These are phyloP conservation scores for Takifugu flavidus DNA, from an alignment of 2,113 vertebrate genomes.

Conservation along the genomic window DNA sequence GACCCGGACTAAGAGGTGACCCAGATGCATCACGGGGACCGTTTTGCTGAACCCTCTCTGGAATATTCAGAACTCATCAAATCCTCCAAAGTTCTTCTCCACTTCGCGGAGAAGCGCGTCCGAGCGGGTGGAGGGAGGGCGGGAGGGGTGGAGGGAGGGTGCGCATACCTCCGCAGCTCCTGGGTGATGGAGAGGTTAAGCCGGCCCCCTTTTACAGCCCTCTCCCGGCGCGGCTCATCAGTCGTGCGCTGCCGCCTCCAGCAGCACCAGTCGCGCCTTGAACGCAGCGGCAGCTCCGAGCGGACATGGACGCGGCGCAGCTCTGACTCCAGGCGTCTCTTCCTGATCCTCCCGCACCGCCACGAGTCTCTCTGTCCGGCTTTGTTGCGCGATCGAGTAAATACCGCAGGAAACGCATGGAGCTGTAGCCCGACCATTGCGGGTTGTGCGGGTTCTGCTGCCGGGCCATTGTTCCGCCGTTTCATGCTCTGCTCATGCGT, in stretches of 20 bases:
- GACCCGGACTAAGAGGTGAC: too few species aligned
- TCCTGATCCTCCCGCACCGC: neutral
- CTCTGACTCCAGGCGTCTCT: constrained; percentile 10
- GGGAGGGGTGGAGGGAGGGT: constrained; percentile 23
- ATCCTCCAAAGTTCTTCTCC: too few species aligned
- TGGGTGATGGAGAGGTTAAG: constrained; percentile 65
- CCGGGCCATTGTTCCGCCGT: constrained; percentile 7
- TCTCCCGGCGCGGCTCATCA: constrained; percentile 23
- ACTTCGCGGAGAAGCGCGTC: neutral
- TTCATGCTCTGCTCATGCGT: constrained; percentile 57
- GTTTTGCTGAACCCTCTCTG: too few species aligned
- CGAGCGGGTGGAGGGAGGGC: neutral
- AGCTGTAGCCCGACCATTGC: constrained; percentile 19
- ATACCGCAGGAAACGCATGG: constrained; percentile 39
- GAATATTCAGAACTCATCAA: too few species aligned
- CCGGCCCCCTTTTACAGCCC: constrained; percentile 45
- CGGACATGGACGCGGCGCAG: constrained; percentile 35
- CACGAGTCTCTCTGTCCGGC: neutral
- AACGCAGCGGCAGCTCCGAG: constrained; percentile 23
- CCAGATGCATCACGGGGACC: too few species aligned
- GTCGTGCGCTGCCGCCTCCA: constrained; percentile 20
- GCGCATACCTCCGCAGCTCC: constrained; percentile 47
- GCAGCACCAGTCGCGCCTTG: constrained; percentile 9
- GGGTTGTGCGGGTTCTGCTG: constrained; percentile 17
- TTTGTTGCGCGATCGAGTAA: neutral